Evolutionary conservation across 2,113 vertebrate genomes (phyloP), one percentile per base, ranked within the genome.

Genomic region (Pedetes capensis): DNA sequence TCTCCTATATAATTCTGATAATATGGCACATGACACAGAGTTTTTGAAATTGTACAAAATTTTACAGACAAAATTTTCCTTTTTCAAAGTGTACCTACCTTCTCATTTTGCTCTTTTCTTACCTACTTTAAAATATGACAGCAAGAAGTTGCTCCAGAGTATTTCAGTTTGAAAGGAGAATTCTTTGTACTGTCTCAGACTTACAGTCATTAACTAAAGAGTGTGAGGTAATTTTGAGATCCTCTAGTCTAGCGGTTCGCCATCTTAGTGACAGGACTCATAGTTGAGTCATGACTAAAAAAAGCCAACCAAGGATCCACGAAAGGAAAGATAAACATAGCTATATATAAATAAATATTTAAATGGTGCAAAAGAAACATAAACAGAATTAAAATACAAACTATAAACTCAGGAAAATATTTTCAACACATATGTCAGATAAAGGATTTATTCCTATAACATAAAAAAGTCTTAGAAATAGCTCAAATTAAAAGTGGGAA

Each of bases 341-440:
- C 66, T 72, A 74, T 91, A 79, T 69, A 51, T 75, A 95, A 95
- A 93, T 91, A 88, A 59, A 95, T 81, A 82, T 84, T 90, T 82
- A 95, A 91, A 91, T 51, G 76, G 39, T 86, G 13, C 57, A 78
- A 94, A 94, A 88, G 57, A 92, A 91, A 80, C 37, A 90, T 76
- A 94, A 95, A 68, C n/a, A 87, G 89, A 87, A 78, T 79, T 59
- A 69, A 94, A 95, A 82, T 86, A 80, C 27, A 80, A 71, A 75
- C 51, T 59, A 13, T 89, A 82, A 91, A 93, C 76, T 71, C 68
- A 96, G 68, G 93, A 91, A 93, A 93, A 93, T 79, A 94, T 95
- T 91, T 96, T 97, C 57, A 89, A 92, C 72, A 75, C 81, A 86
- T 81, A 89, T 51, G 57, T n/a, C 42, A 95, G 90, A 93, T 75